Conservation (phyloP, 1,140 invertebrate species). For the Drosophila mojavensis region DNA sequence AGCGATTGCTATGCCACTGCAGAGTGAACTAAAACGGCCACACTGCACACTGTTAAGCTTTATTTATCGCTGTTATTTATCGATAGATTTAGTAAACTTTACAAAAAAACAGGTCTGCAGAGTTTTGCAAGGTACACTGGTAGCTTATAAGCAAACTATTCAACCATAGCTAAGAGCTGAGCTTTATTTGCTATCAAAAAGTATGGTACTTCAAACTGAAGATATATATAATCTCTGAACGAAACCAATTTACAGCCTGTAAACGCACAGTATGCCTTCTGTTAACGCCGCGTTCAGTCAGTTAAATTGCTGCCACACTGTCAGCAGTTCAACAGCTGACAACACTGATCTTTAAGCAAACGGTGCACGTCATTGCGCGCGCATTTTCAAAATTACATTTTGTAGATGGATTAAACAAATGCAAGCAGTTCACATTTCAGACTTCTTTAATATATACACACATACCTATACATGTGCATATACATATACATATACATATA, state of each 20-base stretch:
- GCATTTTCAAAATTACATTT: neutral
- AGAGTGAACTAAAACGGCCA: neutral
- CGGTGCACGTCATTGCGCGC: neutral
- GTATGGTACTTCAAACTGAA: neutral
- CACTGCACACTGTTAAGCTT: conserved; percentile 6
- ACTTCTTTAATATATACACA: neutral
- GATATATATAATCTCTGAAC: no score
- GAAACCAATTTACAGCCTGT: neutral
- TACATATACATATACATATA: neutral
- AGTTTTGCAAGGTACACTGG: neutral
- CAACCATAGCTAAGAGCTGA: neutral
- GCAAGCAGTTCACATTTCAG: neutral
- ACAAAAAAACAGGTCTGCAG: neutral
- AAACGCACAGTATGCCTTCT: conserved; percentile 9
- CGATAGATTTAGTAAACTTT: neutral
- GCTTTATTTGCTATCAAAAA: neutral
- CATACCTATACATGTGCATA: neutral
- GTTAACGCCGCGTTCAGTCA: conserved; percentile 1
- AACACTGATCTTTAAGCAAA: neutral
- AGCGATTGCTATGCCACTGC: neutral
- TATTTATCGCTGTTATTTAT: conserved; percentile 5
- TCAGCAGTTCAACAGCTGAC: conserved; percentile 5
- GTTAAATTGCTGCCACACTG: neutral
- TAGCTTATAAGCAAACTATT: neutral
- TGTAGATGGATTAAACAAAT: no score